These are phyloP conservation scores for Phthorimaea operculella DNA, from an alignment of 1,140 invertebrate species.

Conservation along the genomic window DNA sequence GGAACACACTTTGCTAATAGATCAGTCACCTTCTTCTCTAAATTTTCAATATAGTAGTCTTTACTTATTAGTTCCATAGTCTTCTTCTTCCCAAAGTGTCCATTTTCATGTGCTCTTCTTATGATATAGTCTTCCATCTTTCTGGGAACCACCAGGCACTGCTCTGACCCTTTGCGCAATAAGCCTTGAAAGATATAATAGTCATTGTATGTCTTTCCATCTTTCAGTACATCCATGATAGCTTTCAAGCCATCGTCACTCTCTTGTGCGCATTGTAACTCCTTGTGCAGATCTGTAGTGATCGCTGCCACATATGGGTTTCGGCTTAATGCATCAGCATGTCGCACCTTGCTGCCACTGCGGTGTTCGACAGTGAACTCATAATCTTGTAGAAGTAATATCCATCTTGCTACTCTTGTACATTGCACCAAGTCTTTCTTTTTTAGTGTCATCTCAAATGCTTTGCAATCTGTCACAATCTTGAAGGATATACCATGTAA, in stretches of 20 bases:
- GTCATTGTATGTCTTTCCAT: conserved; percentile 11
- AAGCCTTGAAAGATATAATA: conserved; percentile 13
- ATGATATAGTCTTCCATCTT: conserved; percentile 7
- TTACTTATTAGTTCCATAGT: conserved; percentile 12
- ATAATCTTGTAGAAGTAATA: conserved; percentile 21
- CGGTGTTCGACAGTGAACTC: conserved; percentile 32
- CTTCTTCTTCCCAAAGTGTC: conserved; percentile 20
- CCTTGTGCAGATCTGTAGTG: conserved; percentile 7
- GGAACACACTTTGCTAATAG: conserved; percentile 1
- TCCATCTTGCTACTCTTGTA: conserved; percentile 41
- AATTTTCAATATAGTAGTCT: conserved; percentile 12
- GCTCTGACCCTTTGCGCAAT: conserved; percentile 11
- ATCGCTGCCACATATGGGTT: conserved; percentile 18
- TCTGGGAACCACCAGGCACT: conserved; percentile 10
- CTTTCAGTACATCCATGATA: conserved; percentile 22
- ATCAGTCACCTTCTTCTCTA: conserved; percentile 14
- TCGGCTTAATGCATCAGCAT: conserved; percentile 47
- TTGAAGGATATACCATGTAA: conserved; percentile 46
- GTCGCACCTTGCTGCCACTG: conserved; percentile 35
- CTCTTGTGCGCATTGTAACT: conserved; percentile 14
- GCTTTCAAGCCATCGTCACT: conserved; percentile 23
- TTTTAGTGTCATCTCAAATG: conserved; percentile 42
- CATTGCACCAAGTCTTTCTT: conserved; percentile 39
- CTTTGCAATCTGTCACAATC: conserved; percentile 52
- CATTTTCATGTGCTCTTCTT: conserved; percentile 14